Evolutionary conservation across 2,797 vertebrate species (phyloP), one percentile per base, ranked within the genome.

Genomic region (Catostomus latipinnis): DNA sequence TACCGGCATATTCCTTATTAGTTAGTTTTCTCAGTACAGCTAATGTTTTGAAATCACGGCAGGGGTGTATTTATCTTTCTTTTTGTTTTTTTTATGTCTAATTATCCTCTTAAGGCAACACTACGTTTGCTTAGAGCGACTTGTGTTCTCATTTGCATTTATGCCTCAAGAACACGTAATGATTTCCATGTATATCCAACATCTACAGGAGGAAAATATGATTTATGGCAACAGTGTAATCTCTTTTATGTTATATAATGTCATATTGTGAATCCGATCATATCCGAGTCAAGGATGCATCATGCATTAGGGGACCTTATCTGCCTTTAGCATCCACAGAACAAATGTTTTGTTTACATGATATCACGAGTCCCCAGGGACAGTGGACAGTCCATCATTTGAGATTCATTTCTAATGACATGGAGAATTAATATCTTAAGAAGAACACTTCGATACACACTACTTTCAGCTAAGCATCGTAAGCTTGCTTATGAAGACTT

Each of bases 1-100:
- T 78, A 78, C 53, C 54, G 82, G 71, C 76, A 60, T 66, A 53
- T 77, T 76, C 68, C 76, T 78, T 53, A 22, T 84, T 79, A 78
- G 75, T 71, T 65, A 16, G 74, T 70, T 52, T 73, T 75, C 78
- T 60, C 61, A 80, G 57, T 43, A 16, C 49, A 13, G 58, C 65
- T 60, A 53, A 81, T 75, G 73, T 34, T 34, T 34, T 34, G 34
- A 34, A 34, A 34, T 34, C 34, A 34, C 34, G 34, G 34, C 34
- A 34, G 34, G 0, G 34, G 3, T 34, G 34, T 18, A 54, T 73
- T 71, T 54, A 76, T 74, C 34, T 22, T 74, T 48, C 65, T 54
- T 11, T 13, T 11, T 8, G 4, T 34, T 34, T 34, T 2, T 2
- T 34, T 4, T 8, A 60, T 62, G 2, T 34, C 2, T 12, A 11